phyloP scores from a whole-genome alignment of 2,113 vertebrate species.

The Epinephelus cyanopodus region DNA sequence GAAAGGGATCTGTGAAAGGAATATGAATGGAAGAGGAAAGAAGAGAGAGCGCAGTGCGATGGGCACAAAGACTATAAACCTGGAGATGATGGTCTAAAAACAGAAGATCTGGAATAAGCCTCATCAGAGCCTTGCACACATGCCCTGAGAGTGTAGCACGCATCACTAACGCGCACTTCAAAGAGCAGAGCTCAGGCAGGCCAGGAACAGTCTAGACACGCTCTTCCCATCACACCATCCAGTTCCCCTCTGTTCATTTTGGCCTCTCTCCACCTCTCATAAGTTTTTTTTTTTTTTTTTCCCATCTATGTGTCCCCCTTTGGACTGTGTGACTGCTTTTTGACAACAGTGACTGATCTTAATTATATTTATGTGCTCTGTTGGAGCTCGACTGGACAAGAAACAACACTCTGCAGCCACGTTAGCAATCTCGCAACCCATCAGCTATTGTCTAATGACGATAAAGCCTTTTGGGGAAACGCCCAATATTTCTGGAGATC shows the following conservation, averaged over 20 bases:
- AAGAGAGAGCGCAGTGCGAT: background rate
- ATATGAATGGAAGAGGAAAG: slow-evolving; percentile 45
- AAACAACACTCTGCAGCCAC: background rate
- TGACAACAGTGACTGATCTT: slow-evolving; percentile 18
- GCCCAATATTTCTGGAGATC: too few species aligned
- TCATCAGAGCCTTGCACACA: slow-evolving; percentile 65
- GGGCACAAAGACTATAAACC: slow-evolving; percentile 58
- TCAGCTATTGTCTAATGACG: too few species aligned
- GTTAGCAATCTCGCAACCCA: too few species aligned
- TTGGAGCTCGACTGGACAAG: background rate
- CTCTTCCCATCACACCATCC: slow-evolving; percentile 59
- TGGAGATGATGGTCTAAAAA: slow-evolving; percentile 67
- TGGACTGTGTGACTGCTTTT: slow-evolving; percentile 20
- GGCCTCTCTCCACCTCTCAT: slow-evolving; percentile 37
- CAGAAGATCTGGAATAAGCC: slow-evolving; percentile 63
- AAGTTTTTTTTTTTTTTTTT: slow-evolving; percentile 36
- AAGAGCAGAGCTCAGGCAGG: slow-evolving; percentile 70
- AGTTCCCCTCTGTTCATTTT: slow-evolving; percentile 44
- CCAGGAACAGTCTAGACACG: slow-evolving; percentile 75
- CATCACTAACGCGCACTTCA: slow-evolving; percentile 68
- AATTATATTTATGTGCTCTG: slow-evolving; percentile 18
- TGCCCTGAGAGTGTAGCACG: slow-evolving; percentile 63
- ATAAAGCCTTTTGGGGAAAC: too few species aligned
- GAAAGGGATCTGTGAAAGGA: slow-evolving; percentile 37
- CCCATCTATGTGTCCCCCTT: slow-evolving; percentile 28